phyloP scores from a whole-genome alignment of 30 jellyfish, hydroid and myxozoan genomes.

The Aurelia aurita region DNA sequence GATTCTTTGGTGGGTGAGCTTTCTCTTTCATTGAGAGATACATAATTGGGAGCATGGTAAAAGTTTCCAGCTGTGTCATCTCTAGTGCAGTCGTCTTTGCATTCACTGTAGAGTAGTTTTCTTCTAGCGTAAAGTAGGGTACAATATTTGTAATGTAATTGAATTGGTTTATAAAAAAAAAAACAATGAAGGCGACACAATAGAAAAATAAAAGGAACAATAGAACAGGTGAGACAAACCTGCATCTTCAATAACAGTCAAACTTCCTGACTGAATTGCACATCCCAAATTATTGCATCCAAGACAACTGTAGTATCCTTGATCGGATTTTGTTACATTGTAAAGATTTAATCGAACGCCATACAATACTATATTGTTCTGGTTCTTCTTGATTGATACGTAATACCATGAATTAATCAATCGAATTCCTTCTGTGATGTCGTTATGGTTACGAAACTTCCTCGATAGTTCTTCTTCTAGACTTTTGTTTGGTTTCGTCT shows the following conservation, averaged over 20 bases:
- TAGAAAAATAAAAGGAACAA: too few species aligned
- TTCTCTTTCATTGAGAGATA: too few species aligned
- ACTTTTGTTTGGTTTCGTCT: conserved; percentile 18
- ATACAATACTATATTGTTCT: conserved; percentile 17
- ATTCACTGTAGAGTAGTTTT: too few species aligned
- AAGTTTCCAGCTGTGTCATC: too few species aligned
- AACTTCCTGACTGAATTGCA: conserved; percentile 56
- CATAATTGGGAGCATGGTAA: too few species aligned
- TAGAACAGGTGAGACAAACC: conserved; percentile 34
- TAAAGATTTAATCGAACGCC: conserved; percentile 78
- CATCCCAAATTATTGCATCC: conserved; percentile 94
- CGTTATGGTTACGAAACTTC: not conserved
- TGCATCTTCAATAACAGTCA: conserved; percentile 58
- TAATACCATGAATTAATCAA: conserved; percentile 51
- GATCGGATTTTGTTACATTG: conserved; percentile 65
- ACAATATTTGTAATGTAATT: too few species aligned
- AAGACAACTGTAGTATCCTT: conserved; percentile 88
- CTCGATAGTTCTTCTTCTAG: conserved; percentile 24
- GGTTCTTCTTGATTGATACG: conserved; percentile 48
- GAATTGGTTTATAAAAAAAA: too few species aligned
- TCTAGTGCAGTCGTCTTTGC: too few species aligned
- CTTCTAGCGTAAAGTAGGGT: too few species aligned
- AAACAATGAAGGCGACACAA: too few species aligned
- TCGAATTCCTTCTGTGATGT: conserved; percentile 11
- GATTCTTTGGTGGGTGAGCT: too few species aligned